A percentile compares a stretch with the other conserved stretches of the same genome.
phyloP scores from a whole-genome alignment of 2,888 invertebrate genomes.

The Muschampia plurimacula region DNA sequence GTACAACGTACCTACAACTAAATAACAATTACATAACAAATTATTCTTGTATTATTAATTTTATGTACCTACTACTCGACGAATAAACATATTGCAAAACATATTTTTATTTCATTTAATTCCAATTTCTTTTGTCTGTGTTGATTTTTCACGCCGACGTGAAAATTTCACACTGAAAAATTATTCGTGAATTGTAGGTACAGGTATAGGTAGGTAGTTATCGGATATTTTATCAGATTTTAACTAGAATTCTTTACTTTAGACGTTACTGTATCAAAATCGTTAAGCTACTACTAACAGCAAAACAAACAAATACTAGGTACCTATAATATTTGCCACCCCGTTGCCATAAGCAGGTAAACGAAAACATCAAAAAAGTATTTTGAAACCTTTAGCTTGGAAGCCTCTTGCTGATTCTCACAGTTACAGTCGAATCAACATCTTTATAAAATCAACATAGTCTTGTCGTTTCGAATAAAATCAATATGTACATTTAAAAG shows the following conservation, averaged over 20 bases:
- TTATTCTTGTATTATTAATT: too few species aligned
- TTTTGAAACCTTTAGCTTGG: slow-evolving; percentile 9
- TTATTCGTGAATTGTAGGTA: too few species aligned
- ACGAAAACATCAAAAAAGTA: slow-evolving; percentile 14
- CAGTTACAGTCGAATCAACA: slow-evolving; percentile 23
- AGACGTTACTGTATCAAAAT: slow-evolving; percentile 5
- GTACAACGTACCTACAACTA: too few species aligned
- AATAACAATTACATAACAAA: too few species aligned
- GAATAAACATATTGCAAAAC: too few species aligned
- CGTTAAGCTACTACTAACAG: slow-evolving; percentile 8
- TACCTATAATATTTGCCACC: slow-evolving; percentile 17
- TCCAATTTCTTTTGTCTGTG: too few species aligned
- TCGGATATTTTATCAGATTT: not conserved
- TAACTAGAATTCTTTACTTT: not conserved
- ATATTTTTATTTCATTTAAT: too few species aligned
- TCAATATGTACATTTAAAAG: slow-evolving; percentile 60
- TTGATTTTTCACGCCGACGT: too few species aligned
- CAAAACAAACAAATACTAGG: slow-evolving; percentile 10
- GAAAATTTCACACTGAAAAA: too few species aligned
- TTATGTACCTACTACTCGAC: too few species aligned
- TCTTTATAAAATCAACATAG: slow-evolving; percentile 36
- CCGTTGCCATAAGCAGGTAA: slow-evolving; percentile 29
- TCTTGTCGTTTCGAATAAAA: slow-evolving; percentile 50
- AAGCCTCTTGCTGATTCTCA: slow-evolving; percentile 27
- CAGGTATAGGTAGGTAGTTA: too few species aligned